phyloP scores from a whole-genome alignment of 2,888 invertebrate genomes.

The Neelides folsomi region DNA sequence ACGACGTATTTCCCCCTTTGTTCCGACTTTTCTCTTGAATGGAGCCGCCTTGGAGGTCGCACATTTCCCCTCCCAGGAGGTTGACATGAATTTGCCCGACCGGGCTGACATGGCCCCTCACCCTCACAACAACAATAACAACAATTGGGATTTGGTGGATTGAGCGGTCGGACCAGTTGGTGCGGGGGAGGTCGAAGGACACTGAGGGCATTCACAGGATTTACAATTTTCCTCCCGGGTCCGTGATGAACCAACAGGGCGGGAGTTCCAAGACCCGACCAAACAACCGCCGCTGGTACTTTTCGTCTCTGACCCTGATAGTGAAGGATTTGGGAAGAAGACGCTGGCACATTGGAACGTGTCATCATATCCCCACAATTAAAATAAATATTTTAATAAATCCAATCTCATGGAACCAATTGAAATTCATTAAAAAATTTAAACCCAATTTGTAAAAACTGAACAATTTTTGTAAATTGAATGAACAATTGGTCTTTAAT shows the following conservation, averaged over 20 bases:
- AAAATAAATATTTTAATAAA: too few species aligned
- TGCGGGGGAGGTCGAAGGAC: constrained; percentile 13
- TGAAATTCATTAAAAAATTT: too few species aligned
- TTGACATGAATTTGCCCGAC: background rate
- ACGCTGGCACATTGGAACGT: too few species aligned
- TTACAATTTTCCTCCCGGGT: constrained; percentile 26
- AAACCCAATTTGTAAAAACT: too few species aligned
- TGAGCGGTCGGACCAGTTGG: constrained; percentile 8
- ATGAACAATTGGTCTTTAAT: too few species aligned
- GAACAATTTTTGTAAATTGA: too few species aligned
- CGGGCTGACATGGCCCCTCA: background rate
- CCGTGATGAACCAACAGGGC: background rate
- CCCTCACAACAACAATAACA: constrained; percentile 29
- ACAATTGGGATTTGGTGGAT: constrained; percentile 11
- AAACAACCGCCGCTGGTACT: constrained; percentile 14
- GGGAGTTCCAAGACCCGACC: constrained; percentile 14
- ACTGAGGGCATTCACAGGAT: constrained; percentile 29
- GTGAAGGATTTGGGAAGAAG: too few species aligned
- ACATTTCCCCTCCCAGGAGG: background rate
- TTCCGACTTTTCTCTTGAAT: constrained; percentile 15
- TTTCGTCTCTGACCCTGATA: background rate
- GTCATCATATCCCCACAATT: too few species aligned
- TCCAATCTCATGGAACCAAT: too few species aligned
- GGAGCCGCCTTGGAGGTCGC: background rate
- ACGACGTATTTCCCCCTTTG: constrained; percentile 14